phyloP scores from a whole-genome alignment of 2,888 invertebrate genomes.

The Coremacera marginata region DNA sequence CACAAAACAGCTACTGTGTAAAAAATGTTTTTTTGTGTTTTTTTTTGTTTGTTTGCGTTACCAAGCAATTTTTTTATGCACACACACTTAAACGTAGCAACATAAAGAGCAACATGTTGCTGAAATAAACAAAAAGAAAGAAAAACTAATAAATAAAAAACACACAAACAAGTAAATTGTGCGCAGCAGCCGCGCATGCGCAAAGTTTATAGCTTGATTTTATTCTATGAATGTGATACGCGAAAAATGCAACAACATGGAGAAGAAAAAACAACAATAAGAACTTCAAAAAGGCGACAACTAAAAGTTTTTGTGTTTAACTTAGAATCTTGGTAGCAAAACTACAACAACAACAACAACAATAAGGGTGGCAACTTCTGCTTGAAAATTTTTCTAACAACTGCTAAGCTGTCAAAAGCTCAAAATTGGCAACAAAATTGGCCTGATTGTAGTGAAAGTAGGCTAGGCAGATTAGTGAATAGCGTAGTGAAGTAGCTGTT shows the following conservation, averaged over 20 bases:
- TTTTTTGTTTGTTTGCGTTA: neutral
- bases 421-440: constrained; percentile 30
- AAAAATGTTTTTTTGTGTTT: constrained; percentile 12
- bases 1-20: constrained; percentile 53
- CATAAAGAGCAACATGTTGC: neutral
- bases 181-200: constrained; percentile 14
- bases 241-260: neutral
- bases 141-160: no score
- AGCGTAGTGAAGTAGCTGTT: neutral
- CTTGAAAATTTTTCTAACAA: neutral
- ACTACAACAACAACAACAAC: neutral
- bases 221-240: constrained; percentile 18
- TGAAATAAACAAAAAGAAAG: neutral
- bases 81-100: neutral
- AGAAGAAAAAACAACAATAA: constrained; percentile 36
- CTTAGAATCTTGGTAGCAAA: neutral
- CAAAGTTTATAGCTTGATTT: constrained; percentile 16
- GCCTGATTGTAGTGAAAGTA: constrained; percentile 63
- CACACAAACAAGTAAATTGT: neutral
- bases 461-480: constrained; percentile 64
- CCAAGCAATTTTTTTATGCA: constrained; percentile 5
- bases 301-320: neutral
- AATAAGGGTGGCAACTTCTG: neutral
- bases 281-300: constrained; percentile 37
- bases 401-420: neutral